phyloP scores from a whole-genome alignment of 2,797 vertebrate species.

The Protonibea diacanthus region DNA sequence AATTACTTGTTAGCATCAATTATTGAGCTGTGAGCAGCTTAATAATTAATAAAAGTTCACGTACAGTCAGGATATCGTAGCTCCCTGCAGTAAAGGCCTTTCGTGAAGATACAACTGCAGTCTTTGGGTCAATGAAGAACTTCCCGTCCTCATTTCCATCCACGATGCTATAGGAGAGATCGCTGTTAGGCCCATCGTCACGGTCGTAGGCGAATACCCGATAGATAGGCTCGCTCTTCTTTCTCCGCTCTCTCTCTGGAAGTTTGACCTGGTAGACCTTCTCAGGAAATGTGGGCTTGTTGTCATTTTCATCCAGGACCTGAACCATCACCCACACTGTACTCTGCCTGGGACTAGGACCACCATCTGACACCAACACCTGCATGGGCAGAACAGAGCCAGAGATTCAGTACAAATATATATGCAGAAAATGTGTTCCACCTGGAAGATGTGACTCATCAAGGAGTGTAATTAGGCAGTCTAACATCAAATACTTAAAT shows the following conservation, averaged over 20 bases:
- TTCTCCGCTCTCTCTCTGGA: slow-evolving; percentile 93
- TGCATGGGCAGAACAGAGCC: slow-evolving; percentile 61
- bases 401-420: not conserved
- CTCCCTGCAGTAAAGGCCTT: slow-evolving; percentile 94
- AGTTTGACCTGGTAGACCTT: slow-evolving; percentile 96
- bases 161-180: slow-evolving; percentile 94
- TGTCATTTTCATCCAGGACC: slow-evolving; percentile 96
- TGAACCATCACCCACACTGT: slow-evolving; percentile 94
- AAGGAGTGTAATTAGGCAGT: not conserved
- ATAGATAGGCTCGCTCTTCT: slow-evolving; percentile 93
- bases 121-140: slow-evolving; percentile 97
- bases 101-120: slow-evolving; percentile 93
- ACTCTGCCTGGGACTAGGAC: slow-evolving; percentile 89
- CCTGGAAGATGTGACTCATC: no score
- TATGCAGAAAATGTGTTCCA: not conserved
- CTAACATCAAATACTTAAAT: not conserved
- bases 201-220: slow-evolving; percentile 94
- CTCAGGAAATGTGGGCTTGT: slow-evolving; percentile 94
- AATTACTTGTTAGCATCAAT: not conserved
- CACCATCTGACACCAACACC: slow-evolving; percentile 94
- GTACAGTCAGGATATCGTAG: slow-evolving; percentile 96
- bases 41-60: slow-evolving; percentile 35
- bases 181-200: slow-evolving; percentile 93
- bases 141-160: slow-evolving; percentile 96
- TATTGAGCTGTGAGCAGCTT: not conserved